These are phyloP conservation scores for Corvus cornix DNA, from an alignment of 2,113 vertebrate genomes.

Conservation along the genomic window DNA sequence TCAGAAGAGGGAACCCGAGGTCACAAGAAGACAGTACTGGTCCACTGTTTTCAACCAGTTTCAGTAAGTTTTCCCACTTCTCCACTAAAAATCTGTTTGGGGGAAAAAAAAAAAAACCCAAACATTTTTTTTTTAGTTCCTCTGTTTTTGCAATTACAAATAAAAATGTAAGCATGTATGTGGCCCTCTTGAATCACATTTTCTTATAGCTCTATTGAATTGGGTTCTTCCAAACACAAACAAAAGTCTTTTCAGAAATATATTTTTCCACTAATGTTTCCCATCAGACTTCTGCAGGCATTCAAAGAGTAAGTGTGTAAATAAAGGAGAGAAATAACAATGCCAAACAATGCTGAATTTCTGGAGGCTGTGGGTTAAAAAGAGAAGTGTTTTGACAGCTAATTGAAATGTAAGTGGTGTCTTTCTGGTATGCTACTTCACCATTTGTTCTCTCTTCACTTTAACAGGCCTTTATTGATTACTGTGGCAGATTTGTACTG, in stretches of 20 bases:
- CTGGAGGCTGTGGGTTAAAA: not conserved
- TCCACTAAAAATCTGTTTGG: not conserved
- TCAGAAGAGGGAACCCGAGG: not conserved
- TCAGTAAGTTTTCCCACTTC: not conserved
- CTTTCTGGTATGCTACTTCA: not conserved
- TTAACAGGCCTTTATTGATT: slow-evolving; percentile 63
- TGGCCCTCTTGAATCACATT: not conserved
- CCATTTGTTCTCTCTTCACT: not conserved
- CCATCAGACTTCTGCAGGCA: not conserved
- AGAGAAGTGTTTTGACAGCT: not conserved
- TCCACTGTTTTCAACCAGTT: not conserved
- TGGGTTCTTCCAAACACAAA: not conserved
- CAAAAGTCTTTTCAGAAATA: not conserved
- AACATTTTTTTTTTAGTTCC: not conserved
- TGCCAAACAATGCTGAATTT: not conserved
- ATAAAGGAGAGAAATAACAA: not conserved
- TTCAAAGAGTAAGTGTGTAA: not conserved
- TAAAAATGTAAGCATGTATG: not conserved
- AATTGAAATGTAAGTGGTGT: not conserved
- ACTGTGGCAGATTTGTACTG: slow-evolving; percentile 10
- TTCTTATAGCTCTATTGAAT: not conserved
- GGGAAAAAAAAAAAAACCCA: not conserved
- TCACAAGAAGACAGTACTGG: not conserved
- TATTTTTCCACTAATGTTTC: not conserved
- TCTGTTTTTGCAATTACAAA: not conserved